phyloP scores from a whole-genome alignment of 2,113 vertebrate genomes.

The Micronisus gabar region DNA sequence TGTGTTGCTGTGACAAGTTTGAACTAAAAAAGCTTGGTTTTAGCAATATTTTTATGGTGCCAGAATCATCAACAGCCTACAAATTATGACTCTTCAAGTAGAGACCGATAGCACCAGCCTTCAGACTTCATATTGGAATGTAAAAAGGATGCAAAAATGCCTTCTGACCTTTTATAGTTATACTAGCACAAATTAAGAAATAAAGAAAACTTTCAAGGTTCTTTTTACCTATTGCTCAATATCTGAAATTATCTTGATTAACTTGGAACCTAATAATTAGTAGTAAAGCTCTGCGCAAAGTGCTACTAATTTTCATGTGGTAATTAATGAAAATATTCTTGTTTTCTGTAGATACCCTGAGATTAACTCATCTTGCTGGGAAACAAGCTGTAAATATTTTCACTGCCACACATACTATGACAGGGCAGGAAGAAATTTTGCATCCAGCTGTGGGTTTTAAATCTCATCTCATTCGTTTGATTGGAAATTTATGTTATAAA shows the following conservation, averaged over 20 bases:
- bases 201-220: neutral
- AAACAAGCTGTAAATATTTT: conserved; percentile 83
- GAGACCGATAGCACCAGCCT: neutral
- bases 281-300: neutral
- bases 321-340: neutral
- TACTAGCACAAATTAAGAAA: neutral
- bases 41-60: neutral
- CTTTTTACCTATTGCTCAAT: neutral
- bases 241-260: neutral
- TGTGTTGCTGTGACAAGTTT: neutral
- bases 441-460: conserved; percentile 86
- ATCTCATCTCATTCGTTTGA: conserved; percentile 90
- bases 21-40: neutral
- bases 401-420: conserved; percentile 75
- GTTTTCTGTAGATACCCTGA: conserved; percentile 80
- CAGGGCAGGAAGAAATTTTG: conserved; percentile 63
- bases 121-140: neutral
- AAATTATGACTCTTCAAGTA: neutral
- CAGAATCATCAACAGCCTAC: neutral
- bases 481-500: conserved; percentile 81
- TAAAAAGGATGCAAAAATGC: neutral
- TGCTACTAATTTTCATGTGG: neutral
- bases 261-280: neutral
- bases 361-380: conserved; percentile 82
- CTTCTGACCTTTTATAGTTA: neutral